Evolutionary conservation across 1,140 invertebrate species (phyloP).

Genomic region (Monomorium pharaonis): DNA sequence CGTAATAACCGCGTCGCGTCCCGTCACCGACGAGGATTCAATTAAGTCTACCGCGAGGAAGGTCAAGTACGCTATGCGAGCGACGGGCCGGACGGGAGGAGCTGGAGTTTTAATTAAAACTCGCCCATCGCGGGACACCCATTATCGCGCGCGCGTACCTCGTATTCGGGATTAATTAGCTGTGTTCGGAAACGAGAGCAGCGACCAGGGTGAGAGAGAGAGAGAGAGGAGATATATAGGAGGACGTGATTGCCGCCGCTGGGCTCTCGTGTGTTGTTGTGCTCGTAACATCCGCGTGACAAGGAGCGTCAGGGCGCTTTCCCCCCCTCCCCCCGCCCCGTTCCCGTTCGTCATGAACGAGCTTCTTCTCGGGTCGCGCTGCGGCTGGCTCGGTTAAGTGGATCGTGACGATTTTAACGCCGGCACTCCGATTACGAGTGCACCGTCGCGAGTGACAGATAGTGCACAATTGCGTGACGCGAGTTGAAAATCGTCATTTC

Average conservation of each 20-base stretch:
- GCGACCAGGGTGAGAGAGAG: neutral
- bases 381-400: neutral
- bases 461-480: slow-evolving; percentile 55
- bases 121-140: slow-evolving; percentile 33
- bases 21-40: slow-evolving; percentile 53
- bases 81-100: slow-evolving; percentile 37
- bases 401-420: neutral
- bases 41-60: slow-evolving; percentile 66
- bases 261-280: neutral
- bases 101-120: slow-evolving; percentile 67
- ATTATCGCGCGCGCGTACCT: slow-evolving; percentile 42
- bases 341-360: slow-evolving; percentile 35
- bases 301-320: neutral
- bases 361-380: slow-evolving; percentile 4
- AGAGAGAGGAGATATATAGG: neutral
- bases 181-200: slow-evolving; percentile 11
- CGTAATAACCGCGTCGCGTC: slow-evolving; percentile 58
- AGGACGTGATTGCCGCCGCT: neutral
- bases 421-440: neutral
- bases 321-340: neutral
- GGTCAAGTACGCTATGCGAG: slow-evolving; percentile 67
- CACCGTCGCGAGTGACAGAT: slow-evolving; percentile 70
- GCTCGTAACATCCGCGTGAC: neutral
- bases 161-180: slow-evolving; percentile 65
- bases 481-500: neutral